Percentiles rank a stretch among this genome's conserved stretches.
Evolutionary conservation across 1,140 invertebrate species (phyloP).

Genomic region (Rhynchophorus ferrugineus): DNA sequence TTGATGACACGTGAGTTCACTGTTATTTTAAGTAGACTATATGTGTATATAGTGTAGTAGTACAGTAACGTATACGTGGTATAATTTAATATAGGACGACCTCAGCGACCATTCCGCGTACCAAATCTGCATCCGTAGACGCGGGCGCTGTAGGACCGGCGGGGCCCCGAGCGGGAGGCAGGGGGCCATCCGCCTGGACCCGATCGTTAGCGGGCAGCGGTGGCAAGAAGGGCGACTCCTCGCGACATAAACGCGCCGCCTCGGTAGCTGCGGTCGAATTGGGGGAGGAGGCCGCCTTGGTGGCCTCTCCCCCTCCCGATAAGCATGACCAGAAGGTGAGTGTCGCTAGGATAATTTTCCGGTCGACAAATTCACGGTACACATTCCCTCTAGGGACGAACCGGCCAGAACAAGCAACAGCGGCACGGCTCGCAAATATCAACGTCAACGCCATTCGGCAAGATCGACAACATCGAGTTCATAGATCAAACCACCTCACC

Average conservation of each 20-base stretch:
- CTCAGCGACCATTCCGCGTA: constrained; percentile 19
- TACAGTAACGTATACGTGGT: no score
- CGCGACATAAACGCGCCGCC: constrained; percentile 20
- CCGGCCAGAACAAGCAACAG: no score
- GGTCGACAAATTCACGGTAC: neutral
- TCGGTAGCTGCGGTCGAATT: constrained; percentile 34
- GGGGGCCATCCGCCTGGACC: constrained; percentile 23
- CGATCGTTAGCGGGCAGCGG: constrained; percentile 25
- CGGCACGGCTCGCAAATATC: no score
- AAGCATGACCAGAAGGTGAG: constrained; percentile 9
- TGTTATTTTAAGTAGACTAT: no score
- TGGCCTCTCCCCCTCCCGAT: constrained; percentile 31
- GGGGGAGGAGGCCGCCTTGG: constrained; percentile 37
- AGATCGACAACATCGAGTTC: constrained; percentile 37
- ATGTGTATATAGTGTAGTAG: no score
- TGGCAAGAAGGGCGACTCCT: constrained; percentile 27
- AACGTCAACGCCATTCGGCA: constrained; percentile 4
- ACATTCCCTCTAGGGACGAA: no score
- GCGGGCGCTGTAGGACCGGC: constrained; percentile 4
- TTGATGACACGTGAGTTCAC: no score
- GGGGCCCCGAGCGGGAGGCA: constrained; percentile 3
- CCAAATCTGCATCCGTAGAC: constrained; percentile 16
- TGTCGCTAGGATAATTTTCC: neutral
- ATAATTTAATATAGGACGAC: no score
- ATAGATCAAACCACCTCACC: constrained; percentile 33